phyloP scores from a whole-genome alignment of 1,140 invertebrate genomes.

The Ips typographus region DNA sequence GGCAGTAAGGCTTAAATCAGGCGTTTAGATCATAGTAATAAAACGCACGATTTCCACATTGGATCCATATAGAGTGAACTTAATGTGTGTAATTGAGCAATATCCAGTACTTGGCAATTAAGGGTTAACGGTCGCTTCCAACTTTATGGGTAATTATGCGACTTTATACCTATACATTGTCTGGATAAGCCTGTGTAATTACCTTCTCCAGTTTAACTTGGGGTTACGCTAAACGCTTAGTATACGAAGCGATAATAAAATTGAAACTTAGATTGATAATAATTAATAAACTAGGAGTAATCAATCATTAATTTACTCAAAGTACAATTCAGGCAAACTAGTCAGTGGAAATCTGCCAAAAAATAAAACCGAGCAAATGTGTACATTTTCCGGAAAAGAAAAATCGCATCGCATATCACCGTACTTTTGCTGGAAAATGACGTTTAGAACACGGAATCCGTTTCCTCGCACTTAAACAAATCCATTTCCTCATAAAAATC shows the following conservation, averaged over 20 bases:
- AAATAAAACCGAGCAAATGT: slow-evolving; percentile 6
- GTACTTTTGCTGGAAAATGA: slow-evolving; percentile 10
- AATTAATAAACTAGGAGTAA: too few species aligned
- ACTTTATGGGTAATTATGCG: slow-evolving; percentile 20
- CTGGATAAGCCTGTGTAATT: slow-evolving; percentile 15
- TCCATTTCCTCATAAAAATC: slow-evolving; percentile 25
- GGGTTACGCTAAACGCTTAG: not conserved
- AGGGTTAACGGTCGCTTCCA: slow-evolving; percentile 16
- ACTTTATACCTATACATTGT: slow-evolving; percentile 23
- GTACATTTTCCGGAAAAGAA: not conserved
- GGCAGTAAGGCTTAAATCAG: too few species aligned
- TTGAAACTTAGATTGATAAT: too few species aligned
- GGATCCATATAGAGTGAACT: slow-evolving; percentile 1
- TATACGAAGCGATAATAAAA: not conserved
- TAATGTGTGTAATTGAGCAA: slow-evolving; percentile 17
- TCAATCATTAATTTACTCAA: too few species aligned
- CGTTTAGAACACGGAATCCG: slow-evolving; percentile 15
- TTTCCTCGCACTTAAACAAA: slow-evolving; percentile 17
- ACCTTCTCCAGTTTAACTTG: slow-evolving; percentile 14
- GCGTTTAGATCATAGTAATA: not conserved
- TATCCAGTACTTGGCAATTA: slow-evolving; percentile 17
- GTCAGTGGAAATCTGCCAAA: slow-evolving; percentile 10
- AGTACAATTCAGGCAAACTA: not conserved
- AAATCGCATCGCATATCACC: not conserved
- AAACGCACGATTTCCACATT: not conserved